phyloP scores from a whole-genome alignment of 2,888 invertebrate genomes.

The Lithodes maja region DNA sequence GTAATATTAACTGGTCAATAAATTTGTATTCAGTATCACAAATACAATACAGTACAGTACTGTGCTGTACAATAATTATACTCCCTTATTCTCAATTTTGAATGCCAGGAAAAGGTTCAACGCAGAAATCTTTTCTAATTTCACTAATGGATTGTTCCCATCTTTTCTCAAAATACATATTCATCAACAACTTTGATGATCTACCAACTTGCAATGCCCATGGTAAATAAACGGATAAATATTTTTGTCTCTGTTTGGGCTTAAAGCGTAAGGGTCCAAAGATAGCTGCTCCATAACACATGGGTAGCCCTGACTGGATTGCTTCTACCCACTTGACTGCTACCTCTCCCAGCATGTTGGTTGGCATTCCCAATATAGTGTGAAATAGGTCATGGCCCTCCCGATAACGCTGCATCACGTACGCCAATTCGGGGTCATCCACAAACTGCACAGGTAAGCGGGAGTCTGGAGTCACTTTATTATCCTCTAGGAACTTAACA shows the following conservation, averaged over 20 bases:
- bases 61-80: too few relatives aligned
- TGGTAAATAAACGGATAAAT: slow-evolving; percentile 85
- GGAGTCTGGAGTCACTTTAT: slow-evolving; percentile 94
- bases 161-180: slow-evolving; percentile 92
- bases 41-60: too few relatives aligned
- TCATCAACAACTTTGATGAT: slow-evolving; percentile 86
- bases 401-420: slow-evolving; percentile 97
- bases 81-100: too few relatives aligned
- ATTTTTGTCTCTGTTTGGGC: slow-evolving; percentile 82
- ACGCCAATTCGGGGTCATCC: slow-evolving; percentile 90
- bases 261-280: slow-evolving; percentile 91
- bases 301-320: slow-evolving; percentile 94
- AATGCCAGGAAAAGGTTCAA: slow-evolving; percentile 76
- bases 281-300: slow-evolving; percentile 95
- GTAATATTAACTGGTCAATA: too few relatives aligned
- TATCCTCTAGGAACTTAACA: slow-evolving; percentile 84
- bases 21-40: too few relatives aligned
- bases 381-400: slow-evolving; percentile 98
- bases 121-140: slow-evolving; percentile 87
- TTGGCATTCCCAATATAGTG: slow-evolving; percentile 92
- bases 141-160: slow-evolving; percentile 92
- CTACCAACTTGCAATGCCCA: slow-evolving; percentile 90
- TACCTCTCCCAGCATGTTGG: slow-evolving; percentile 93
- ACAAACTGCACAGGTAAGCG: slow-evolving; percentile 93
- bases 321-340: slow-evolving; percentile 99